phyloP scores from a whole-genome alignment of 2,888 invertebrate genomes.

The Clitarchus hookeri region DNA sequence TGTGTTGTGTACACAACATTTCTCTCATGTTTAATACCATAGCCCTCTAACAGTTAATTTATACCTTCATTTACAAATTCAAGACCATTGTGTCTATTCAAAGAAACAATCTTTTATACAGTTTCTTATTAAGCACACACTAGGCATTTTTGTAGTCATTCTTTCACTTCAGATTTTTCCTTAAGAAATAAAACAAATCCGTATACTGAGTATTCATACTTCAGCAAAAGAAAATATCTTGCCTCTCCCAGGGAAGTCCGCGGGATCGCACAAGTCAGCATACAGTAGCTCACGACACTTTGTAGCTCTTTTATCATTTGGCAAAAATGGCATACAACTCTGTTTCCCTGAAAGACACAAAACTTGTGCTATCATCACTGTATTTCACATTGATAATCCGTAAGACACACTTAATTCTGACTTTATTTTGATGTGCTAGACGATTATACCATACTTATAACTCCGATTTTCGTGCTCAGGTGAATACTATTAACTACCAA shows the following conservation, averaged over 20 bases:
- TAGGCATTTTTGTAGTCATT: not conserved
- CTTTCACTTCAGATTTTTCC: not conserved
- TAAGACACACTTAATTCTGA: not conserved
- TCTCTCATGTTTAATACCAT: not conserved
- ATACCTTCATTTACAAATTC: not conserved
- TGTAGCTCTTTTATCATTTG: not conserved
- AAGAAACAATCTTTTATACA: not conserved
- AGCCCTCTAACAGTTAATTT: not conserved
- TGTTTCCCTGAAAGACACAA: constrained; percentile 4
- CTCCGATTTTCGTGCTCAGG: not conserved
- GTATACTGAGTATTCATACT: not conserved
- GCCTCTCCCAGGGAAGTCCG: not conserved
- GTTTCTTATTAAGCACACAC: not conserved
- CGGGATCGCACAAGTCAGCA: not conserved
- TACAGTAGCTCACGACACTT: not conserved
- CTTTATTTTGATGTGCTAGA: not conserved
- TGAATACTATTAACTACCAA: not conserved
- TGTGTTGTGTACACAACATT: not conserved
- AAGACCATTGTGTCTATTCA: not conserved
- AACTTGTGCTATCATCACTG: not conserved
- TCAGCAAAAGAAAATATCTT: not conserved
- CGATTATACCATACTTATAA: not conserved
- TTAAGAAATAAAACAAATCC: not conserved
- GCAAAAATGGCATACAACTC: not conserved
- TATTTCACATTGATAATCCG: not conserved